Evolutionary conservation across 2,888 invertebrate genomes (phyloP).

Genomic region (Plebejus melissa): DNA sequence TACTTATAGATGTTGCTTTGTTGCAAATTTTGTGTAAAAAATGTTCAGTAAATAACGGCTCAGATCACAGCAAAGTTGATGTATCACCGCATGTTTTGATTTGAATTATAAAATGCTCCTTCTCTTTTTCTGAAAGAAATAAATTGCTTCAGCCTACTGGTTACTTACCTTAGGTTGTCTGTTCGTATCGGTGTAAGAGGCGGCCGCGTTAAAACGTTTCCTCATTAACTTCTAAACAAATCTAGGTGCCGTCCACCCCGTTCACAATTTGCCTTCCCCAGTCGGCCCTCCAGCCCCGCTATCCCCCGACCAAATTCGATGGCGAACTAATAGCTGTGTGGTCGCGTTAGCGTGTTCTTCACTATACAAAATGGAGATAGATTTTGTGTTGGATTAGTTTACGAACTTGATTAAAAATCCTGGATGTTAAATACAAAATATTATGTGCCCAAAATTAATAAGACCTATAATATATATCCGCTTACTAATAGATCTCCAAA

Average conservation of each 20-base stretch:
- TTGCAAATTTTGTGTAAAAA: too few relatives aligned
- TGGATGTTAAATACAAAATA: not conserved
- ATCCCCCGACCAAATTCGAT: slow-evolving; percentile 28
- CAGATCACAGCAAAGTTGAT: too few relatives aligned
- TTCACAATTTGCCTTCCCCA: slow-evolving; percentile 30
- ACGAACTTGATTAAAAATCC: not conserved
- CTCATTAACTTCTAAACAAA: slow-evolving; percentile 55
- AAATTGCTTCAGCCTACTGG: too few relatives aligned
- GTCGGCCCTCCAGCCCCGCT: not conserved
- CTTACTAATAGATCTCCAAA: too few relatives aligned
- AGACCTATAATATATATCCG: too few relatives aligned
- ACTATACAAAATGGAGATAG: not conserved
- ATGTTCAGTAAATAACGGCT: too few relatives aligned
- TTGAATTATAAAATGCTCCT: too few relatives aligned
- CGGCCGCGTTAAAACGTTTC: slow-evolving; percentile 41
- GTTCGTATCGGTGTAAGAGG: slow-evolving; percentile 40
- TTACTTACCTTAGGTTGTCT: not conserved
- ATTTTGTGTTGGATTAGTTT: not conserved
- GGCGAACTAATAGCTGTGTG: slow-evolving; percentile 30
- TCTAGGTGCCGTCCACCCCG: slow-evolving; percentile 42
- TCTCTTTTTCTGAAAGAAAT: too few relatives aligned
- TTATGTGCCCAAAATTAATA: not conserved
- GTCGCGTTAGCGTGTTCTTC: slow-evolving; percentile 29
- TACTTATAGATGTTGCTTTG: too few relatives aligned
- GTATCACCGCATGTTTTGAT: too few relatives aligned